These are phyloP conservation scores for Andricus curvator DNA, from an alignment of 2,888 invertebrate species.

Conservation along the genomic window DNA sequence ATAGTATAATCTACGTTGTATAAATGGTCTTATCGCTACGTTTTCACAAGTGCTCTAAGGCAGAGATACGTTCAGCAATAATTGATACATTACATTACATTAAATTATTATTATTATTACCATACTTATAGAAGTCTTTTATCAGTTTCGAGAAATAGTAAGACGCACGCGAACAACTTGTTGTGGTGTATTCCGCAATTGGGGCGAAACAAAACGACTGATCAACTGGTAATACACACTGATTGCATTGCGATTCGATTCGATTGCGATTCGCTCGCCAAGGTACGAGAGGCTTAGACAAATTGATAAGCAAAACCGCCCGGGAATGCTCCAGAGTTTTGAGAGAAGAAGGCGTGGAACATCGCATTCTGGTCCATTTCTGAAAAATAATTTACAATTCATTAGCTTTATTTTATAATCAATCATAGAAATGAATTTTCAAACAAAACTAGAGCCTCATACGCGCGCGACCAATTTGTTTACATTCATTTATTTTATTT, in stretches of 20 bases:
- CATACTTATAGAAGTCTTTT: constrained; percentile 28
- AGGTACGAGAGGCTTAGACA: constrained; percentile 45
- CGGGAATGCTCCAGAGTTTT: constrained; percentile 23
- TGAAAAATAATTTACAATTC: constrained; percentile 39
- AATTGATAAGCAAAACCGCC: constrained; percentile 49
- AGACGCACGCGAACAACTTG: constrained; percentile 17
- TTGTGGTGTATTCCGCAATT: constrained; percentile 5
- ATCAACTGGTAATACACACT: constrained; percentile 14
- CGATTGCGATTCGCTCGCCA: neutral
- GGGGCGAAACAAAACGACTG: constrained; percentile 3
- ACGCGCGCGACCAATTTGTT: no score
- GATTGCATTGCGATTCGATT: constrained; percentile 2
- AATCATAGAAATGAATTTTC: no score
- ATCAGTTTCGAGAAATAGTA: constrained; percentile 28
- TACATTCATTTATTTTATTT: no score
- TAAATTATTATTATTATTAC: constrained; percentile 6
- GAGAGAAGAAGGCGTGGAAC: constrained; percentile 56
- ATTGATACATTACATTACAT: neutral
- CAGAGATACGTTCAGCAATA: constrained; percentile 32
- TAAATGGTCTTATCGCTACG: constrained; percentile 31
- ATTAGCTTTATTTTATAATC: no score
- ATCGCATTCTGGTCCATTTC: constrained; percentile 55
- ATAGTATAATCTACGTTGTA: constrained; percentile 28
- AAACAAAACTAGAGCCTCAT: no score
- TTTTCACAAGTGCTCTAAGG: constrained; percentile 22